phyloP scores from a whole-genome alignment of 2,888 invertebrate species.

The Hydropsyche betteni region DNA sequence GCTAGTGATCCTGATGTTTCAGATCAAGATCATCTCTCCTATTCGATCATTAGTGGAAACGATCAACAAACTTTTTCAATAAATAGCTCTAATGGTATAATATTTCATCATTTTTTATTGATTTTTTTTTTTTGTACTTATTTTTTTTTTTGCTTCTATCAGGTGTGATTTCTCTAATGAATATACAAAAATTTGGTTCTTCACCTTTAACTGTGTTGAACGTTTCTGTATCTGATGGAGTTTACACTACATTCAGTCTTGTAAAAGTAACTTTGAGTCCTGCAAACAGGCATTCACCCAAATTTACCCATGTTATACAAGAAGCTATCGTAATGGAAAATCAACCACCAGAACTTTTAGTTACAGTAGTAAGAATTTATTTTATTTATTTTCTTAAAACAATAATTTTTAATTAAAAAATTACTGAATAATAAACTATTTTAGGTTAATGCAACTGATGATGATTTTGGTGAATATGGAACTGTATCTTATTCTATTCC shows the following conservation, averaged over 20 bases:
- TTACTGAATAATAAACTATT: constrained; percentile 23
- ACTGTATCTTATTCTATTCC: constrained; percentile 80
- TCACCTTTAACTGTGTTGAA: constrained; percentile 77
- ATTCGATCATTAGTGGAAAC: constrained; percentile 85
- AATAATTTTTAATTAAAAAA: not conserved
- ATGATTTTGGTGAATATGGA: constrained; percentile 82
- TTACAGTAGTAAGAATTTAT: constrained; percentile 68
- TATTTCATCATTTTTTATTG: constrained; percentile 7
- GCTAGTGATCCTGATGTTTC: constrained; percentile 89
- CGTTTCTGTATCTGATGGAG: constrained; percentile 94
- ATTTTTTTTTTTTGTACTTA: not conserved
- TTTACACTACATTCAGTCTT: constrained; percentile 88
- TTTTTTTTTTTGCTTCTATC: constrained; percentile 52
- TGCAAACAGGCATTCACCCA: constrained; percentile 81
- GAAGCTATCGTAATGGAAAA: constrained; percentile 86
- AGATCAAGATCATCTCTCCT: constrained; percentile 78
- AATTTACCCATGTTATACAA: constrained; percentile 79
- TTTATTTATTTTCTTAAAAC: too few species aligned
- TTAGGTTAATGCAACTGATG: constrained; percentile 80
- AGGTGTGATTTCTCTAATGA: constrained; percentile 75
- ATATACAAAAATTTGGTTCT: constrained; percentile 77
- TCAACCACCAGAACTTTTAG: constrained; percentile 76
- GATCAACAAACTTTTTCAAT: constrained; percentile 78
- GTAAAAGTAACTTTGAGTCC: constrained; percentile 81
- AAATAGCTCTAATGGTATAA: constrained; percentile 56